Conservation (phyloP, 2,113 vertebrate species). For the Cacatua alba region DNA sequence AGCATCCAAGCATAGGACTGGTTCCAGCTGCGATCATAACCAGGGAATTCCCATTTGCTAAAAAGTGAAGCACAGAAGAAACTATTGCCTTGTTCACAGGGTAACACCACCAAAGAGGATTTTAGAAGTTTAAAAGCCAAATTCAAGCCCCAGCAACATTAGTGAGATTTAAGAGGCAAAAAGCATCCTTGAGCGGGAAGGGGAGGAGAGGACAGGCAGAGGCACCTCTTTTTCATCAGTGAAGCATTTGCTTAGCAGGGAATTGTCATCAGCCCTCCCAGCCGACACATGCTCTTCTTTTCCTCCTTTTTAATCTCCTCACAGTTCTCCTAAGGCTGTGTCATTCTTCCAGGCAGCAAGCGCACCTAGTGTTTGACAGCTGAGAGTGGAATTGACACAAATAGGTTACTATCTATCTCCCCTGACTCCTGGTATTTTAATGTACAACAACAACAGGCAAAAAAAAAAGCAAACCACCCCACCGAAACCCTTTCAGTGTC, state of each 20-base stretch:
- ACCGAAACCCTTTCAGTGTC: background rate
- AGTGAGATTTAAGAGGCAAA: background rate
- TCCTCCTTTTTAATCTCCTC: background rate
- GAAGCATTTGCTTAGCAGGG: background rate
- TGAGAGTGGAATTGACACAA: background rate
- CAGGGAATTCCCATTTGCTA: background rate
- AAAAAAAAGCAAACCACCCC: background rate
- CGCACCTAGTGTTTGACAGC: background rate
- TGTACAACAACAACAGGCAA: background rate
- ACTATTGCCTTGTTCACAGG: background rate
- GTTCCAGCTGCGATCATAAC: background rate
- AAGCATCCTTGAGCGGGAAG: background rate
- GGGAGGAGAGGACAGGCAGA: background rate
- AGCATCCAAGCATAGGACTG: background rate
- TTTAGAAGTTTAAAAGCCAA: background rate
- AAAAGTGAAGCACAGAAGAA: background rate
- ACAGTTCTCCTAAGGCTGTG: background rate
- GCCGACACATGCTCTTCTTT: accelerated
- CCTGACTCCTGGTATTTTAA: background rate
- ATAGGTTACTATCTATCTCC: background rate
- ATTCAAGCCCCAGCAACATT: background rate
- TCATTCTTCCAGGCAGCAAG: background rate
- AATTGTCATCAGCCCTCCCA: background rate
- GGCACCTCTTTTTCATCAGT: background rate
- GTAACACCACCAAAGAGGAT: background rate